Conservation (phyloP, 2,888 invertebrate species). For the Stenotaenia linearis region DNA sequence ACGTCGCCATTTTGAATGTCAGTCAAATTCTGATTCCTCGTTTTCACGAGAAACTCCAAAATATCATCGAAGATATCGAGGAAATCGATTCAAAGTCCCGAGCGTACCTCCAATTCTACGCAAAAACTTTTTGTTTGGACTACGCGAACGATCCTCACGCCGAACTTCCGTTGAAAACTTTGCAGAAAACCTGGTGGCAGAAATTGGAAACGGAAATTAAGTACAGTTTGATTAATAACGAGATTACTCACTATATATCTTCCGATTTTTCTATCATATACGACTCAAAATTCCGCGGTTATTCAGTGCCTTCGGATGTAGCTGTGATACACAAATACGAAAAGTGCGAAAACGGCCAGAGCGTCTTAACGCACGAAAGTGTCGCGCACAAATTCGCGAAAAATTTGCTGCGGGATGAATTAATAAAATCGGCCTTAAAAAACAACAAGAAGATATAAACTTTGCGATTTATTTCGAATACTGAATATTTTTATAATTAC, state of each 20-base stretch:
- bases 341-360: no score
- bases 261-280: neutral
- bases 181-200: neutral
- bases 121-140: conserved; percentile 30
- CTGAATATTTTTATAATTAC: neutral
- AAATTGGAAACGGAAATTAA: neutral
- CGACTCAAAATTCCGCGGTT: neutral
- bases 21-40: conserved; percentile 29
- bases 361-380: no score
- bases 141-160: neutral
- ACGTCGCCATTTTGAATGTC: conserved; percentile 17
- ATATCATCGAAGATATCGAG: conserved; percentile 31
- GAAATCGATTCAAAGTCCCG: neutral
- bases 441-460: no score
- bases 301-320: neutral
- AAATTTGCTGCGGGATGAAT: no score
- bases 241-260: neutral
- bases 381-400: no score
- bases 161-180: neutral
- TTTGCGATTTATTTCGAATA: neutral
- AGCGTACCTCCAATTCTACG: neutral
- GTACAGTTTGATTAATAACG: neutral
- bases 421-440: no score
- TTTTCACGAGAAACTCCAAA: conserved; percentile 18
- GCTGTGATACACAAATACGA: neutral